Percentiles rank a stretch among this genome's conserved stretches.
These are phyloP conservation scores for Leptinotarsa juncta DNA, from an alignment of 2,888 invertebrate species.

Conservation along the genomic window DNA sequence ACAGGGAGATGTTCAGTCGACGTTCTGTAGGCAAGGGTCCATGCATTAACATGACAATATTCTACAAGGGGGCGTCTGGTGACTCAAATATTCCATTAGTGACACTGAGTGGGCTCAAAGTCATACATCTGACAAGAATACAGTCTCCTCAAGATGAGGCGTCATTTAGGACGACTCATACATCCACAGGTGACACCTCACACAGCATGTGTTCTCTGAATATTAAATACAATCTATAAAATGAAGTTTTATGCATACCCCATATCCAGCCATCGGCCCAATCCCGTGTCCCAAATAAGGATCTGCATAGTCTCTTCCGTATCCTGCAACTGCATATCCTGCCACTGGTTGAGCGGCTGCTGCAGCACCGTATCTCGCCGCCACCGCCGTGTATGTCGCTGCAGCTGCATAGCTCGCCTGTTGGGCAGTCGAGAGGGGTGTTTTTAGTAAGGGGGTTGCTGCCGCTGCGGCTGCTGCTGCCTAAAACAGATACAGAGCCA, in stretches of 20 bases:
- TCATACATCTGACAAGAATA: too few species aligned
- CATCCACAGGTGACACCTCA: too few species aligned
- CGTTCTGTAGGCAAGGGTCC: too few species aligned
- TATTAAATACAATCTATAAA: constrained; percentile 8
- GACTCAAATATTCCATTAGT: too few species aligned
- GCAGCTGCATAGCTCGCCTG: constrained; percentile 88
- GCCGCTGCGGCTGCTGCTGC: constrained; percentile 70
- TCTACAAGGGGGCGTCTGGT: too few species aligned
- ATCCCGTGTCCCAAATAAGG: constrained; percentile 95
- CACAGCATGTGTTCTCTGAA: too few species aligned
- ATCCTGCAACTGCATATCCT: constrained; percentile 74
- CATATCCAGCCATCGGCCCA: constrained; percentile 96
- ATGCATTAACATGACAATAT: too few species aligned
- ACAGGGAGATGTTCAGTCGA: too few species aligned
- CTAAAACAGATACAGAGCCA: constrained; percentile 57
- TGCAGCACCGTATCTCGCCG: constrained; percentile 67
- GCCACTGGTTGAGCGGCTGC: constrained; percentile 89
- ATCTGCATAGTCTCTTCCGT: constrained; percentile 92
- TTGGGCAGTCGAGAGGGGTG: constrained; percentile 85
- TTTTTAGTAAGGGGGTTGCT: constrained; percentile 82
- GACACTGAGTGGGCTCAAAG: too few species aligned
- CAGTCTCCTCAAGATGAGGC: too few species aligned
- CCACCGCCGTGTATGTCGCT: constrained; percentile 85
- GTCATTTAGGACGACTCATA: too few species aligned
- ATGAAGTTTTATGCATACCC: constrained; percentile 75